Evolutionary conservation across 1,140 invertebrate genomes (phyloP).

Genomic region (Meloidogyne chitwoodi): DNA sequence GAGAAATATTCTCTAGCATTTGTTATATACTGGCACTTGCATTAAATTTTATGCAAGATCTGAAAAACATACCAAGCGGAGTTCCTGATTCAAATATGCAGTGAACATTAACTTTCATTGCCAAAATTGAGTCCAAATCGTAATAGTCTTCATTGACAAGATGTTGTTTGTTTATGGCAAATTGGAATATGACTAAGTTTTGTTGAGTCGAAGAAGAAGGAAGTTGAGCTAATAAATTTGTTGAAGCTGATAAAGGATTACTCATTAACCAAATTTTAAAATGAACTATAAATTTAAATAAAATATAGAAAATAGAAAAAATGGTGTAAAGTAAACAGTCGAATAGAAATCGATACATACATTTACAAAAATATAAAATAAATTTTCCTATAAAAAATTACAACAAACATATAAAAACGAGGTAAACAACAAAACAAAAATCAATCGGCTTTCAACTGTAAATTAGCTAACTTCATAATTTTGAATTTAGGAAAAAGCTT

Average conservation of each 20-base stretch:
- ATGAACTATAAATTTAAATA: no score
- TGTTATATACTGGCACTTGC: no score
- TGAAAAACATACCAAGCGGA: not conserved
- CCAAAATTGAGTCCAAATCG: not conserved
- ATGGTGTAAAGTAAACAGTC: no score
- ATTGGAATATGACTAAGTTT: not conserved
- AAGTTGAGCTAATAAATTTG: not conserved
- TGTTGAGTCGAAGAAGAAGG: not conserved
- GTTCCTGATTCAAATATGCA: conserved; percentile 4
- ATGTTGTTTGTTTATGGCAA: not conserved
- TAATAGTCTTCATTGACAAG: conserved; percentile 14
- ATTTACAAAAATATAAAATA: no score
- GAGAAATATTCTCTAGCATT: not conserved
- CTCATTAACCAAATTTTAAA: no score
- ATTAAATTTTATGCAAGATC: not conserved
- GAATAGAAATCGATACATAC: no score
- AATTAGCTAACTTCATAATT: conserved; percentile 10
- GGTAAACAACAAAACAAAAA: not conserved
- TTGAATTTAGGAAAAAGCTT: conserved; percentile 16
- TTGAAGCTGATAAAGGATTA: not conserved
- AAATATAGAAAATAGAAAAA: no score
- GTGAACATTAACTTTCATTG: not conserved
- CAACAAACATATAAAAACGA: not conserved
- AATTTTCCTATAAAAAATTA: no score
- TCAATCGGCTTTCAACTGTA: conserved; percentile 31